These are phyloP conservation scores for Andrena bucephala DNA, from an alignment of 2,888 invertebrate species.

Conservation along the genomic window DNA sequence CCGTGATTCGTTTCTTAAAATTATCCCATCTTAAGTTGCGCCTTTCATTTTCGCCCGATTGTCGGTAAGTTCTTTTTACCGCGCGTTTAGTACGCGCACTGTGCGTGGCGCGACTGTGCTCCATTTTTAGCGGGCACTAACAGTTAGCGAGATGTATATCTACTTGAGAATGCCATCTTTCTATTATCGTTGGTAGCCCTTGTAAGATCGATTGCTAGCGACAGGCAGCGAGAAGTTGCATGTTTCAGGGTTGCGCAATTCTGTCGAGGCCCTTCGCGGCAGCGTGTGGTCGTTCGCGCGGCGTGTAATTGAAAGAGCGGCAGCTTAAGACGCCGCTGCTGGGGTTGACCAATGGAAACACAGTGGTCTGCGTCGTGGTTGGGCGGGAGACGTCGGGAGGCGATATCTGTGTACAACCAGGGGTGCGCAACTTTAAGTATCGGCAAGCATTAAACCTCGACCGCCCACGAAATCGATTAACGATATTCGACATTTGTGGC, in stretches of 20 bases:
- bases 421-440: constrained; percentile 54
- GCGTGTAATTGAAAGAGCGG: constrained; percentile 50
- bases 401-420: constrained; percentile 48
- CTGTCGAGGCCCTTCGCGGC: constrained; percentile 6
- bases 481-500: background rate
- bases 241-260: background rate
- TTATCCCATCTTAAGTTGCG: background rate
- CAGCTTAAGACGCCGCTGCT: constrained; percentile 51
- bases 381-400: constrained; percentile 32
- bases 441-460: background rate
- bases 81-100: background rate
- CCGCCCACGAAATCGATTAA: background rate
- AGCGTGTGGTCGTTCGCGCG: constrained; percentile 17
- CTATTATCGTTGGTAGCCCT: constrained; percentile 9
- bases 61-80: background rate
- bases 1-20: background rate
- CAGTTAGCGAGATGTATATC: background rate
- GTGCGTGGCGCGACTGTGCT: background rate
- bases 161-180: background rate
- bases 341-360: constrained; percentile 60
- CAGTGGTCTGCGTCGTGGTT: constrained; percentile 47
- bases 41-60: background rate
- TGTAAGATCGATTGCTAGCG: constrained; percentile 28
- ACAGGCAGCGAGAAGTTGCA: background rate
- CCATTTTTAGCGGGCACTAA: background rate